Evolutionary conservation across 2,797 vertebrate genomes (phyloP).

Genomic region (Buphagus erythrorhynchus): DNA sequence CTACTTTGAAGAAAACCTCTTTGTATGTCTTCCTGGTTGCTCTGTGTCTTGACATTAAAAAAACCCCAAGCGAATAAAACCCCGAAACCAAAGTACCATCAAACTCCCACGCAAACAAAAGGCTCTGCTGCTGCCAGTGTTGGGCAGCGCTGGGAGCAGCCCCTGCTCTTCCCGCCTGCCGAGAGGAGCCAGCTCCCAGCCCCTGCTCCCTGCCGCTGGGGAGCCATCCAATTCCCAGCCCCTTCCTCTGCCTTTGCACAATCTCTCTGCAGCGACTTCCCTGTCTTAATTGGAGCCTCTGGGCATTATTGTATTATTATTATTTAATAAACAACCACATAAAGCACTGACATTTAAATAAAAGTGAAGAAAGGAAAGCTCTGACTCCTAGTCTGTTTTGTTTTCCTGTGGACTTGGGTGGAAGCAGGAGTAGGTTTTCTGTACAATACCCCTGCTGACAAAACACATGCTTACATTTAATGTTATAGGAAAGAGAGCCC

Average conservation of each 20-base stretch:
- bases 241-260: constrained; percentile 4
- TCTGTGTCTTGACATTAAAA: background rate
- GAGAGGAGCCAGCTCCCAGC: background rate
- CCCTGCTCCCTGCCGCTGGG: background rate
- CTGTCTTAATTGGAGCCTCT: constrained; percentile 53
- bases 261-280: constrained; percentile 16
- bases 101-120: background rate
- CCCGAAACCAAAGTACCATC: background rate
- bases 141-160: background rate
- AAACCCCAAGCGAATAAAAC: background rate
- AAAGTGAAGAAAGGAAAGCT: constrained; percentile 38
- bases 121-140: background rate
- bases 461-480: background rate
- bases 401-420: background rate
- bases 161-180: background rate
- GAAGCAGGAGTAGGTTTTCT: constrained; percentile 22
- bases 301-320: constrained; percentile 49
- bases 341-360: constrained; percentile 43
- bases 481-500: background rate
- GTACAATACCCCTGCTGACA: background rate
- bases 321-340: constrained; percentile 62
- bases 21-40: constrained; percentile 9
- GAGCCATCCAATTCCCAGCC: constrained; percentile 1
- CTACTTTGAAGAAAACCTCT: constrained; percentile 56
- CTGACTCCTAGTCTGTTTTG: background rate